Evolutionary conservation across 2,797 vertebrate genomes (phyloP).

Genomic region (Neosalanx taihuensis): DNA sequence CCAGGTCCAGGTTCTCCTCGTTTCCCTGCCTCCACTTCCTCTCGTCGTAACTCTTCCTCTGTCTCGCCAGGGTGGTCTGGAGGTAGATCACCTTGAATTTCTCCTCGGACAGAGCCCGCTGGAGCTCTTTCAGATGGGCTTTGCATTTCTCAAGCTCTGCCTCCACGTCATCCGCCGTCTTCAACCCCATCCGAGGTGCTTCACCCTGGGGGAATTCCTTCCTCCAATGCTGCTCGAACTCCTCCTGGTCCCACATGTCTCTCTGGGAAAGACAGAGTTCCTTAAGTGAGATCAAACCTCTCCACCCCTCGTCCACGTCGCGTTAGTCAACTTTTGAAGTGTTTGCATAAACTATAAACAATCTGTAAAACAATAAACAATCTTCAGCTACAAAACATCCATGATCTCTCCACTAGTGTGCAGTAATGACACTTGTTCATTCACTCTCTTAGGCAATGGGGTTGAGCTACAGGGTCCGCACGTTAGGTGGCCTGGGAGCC

Average conservation of each 20-base stretch:
- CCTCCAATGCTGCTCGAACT: conserved; percentile 88
- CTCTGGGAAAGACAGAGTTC: background rate
- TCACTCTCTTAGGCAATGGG: background rate
- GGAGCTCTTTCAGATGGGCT: conserved; percentile 77
- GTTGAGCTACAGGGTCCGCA: background rate
- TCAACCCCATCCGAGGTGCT: conserved; percentile 78
- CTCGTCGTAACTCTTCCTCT: conserved; percentile 49
- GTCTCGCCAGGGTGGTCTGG: conserved; percentile 79
- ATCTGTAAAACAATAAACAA: background rate
- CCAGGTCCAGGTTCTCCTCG: conserved; percentile 57
- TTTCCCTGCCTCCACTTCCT: conserved; percentile 37
- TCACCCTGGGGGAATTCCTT: conserved; percentile 86
- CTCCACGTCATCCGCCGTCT: conserved; percentile 80
- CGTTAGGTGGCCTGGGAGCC: too few relatives aligned
- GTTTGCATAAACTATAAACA: background rate
- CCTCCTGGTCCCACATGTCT: conserved; percentile 84
- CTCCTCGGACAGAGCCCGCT: conserved; percentile 86
- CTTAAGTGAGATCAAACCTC: background rate
- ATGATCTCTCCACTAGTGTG: conserved; percentile 4
- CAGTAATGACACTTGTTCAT: conserved; percentile 1
- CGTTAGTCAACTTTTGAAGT: background rate
- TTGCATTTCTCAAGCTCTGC: conserved; percentile 82
- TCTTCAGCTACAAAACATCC: background rate
- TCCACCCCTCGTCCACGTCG: background rate
- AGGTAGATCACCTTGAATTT: conserved; percentile 92